phyloP scores from a whole-genome alignment of 2,888 invertebrate genomes.

The Ferrisia virgata region DNA sequence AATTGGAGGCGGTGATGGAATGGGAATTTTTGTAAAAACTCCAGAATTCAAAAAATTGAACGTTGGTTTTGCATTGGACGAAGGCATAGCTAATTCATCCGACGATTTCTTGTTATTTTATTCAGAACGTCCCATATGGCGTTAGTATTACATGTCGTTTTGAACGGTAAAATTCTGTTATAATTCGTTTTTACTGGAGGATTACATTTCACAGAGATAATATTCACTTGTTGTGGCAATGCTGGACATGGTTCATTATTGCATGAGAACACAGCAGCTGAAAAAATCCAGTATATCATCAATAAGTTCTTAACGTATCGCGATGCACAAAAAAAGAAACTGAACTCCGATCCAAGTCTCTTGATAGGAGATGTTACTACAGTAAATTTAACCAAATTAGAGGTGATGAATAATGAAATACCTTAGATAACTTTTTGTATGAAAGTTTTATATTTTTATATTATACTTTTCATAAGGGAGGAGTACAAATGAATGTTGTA shows the following conservation, averaged over 20 bases:
- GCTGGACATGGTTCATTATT: conserved; percentile 86
- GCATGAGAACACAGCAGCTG: conserved; percentile 76
- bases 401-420: conserved; percentile 54
- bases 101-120: conserved; percentile 68
- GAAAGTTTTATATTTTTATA: not conserved
- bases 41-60: conserved; percentile 73
- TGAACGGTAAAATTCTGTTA: too few relatives aligned
- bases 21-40: conserved; percentile 71
- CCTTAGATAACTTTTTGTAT: not conserved
- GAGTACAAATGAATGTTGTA: conserved; percentile 86
- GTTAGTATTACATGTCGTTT: conserved; percentile 60
- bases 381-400: conserved; percentile 74
- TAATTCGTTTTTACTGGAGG: not conserved
- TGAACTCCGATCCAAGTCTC: conserved; percentile 64
- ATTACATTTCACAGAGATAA: not conserved
- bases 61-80: conserved; percentile 81
- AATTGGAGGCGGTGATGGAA: conserved; percentile 77
- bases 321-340: conserved; percentile 63
- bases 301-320: conserved; percentile 71
- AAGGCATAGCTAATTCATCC: conserved; percentile 72
- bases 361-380: conserved; percentile 83
- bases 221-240: conserved; percentile 58
- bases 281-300: conserved; percentile 72
- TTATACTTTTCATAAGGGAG: conserved; percentile 60
- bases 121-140: conserved; percentile 78